Evolutionary conservation across 1,140 invertebrate species (phyloP).

Genomic region (Hypothenemus hampei): DNA sequence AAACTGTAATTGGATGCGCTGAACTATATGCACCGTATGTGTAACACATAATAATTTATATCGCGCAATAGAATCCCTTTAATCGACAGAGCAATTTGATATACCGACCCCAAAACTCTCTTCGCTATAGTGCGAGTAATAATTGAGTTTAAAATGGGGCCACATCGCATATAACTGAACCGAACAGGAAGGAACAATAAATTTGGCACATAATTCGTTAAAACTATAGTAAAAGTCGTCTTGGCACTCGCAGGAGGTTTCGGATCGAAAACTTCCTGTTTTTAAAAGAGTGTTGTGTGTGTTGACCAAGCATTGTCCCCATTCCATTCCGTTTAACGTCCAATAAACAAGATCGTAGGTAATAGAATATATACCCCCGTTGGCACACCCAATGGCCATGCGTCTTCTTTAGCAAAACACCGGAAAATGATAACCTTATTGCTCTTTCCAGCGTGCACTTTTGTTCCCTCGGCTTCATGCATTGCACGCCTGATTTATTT

Average conservation of each 20-base stretch:
- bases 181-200: too few species aligned
- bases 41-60: slow-evolving; percentile 24
- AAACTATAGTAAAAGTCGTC: too few species aligned
- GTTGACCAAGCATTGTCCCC: too few species aligned
- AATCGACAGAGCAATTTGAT: too few species aligned
- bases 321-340: neutral
- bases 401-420: slow-evolving; percentile 40
- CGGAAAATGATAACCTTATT: slow-evolving; percentile 42
- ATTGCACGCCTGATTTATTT: slow-evolving; percentile 38
- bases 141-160: too few species aligned
- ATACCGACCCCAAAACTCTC: too few species aligned
- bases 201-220: too few species aligned
- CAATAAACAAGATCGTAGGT: neutral
- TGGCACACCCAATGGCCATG: slow-evolving; percentile 29
- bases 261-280: too few species aligned
- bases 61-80: neutral
- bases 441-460: slow-evolving; percentile 35
- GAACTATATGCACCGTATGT: slow-evolving; percentile 16
- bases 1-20: slow-evolving; percentile 4
- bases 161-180: too few species aligned
- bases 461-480: slow-evolving; percentile 33
- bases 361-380: neutral
- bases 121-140: too few species aligned
- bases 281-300: too few species aligned
- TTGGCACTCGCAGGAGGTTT: too few species aligned